phyloP scores from a whole-genome alignment of 2,113 vertebrate species.

The Leptobrachium leishanense region DNA sequence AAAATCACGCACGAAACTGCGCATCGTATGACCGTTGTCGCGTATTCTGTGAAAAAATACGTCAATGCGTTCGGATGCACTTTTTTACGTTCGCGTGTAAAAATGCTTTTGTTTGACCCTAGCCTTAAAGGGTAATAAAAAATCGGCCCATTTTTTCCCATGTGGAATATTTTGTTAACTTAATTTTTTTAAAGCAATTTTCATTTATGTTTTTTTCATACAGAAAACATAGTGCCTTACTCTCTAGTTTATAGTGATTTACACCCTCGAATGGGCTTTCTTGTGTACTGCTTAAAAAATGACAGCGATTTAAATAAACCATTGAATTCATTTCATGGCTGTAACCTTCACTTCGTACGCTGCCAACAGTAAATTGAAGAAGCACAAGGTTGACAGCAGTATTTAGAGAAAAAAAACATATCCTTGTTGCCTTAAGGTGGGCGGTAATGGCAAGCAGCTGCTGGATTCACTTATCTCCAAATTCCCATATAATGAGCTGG shows the following conservation, averaged over 20 bases:
- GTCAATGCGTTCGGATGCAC: too few relatives aligned
- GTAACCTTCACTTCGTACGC: conserved; percentile 25
- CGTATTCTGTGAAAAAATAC: too few relatives aligned
- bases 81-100: too few relatives aligned
- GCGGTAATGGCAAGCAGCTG: conserved; percentile 16
- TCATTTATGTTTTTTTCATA: background rate
- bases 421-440: conserved; percentile 15
- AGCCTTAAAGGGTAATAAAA: too few relatives aligned
- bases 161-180: too few relatives aligned
- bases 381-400: conserved; percentile 29
- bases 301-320: conserved; percentile 40
- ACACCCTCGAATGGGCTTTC: background rate
- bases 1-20: too few relatives aligned
- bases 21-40: too few relatives aligned
- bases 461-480: conserved; percentile 44
- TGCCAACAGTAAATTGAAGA: conserved; percentile 30
- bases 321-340: conserved; percentile 9
- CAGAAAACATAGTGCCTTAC: background rate
- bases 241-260: conserved; percentile 24
- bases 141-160: too few relatives aligned
- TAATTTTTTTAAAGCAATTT: background rate
- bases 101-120: too few relatives aligned
- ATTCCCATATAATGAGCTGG: conserved; percentile 35
- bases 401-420: conserved; percentile 41
- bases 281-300: conserved; percentile 27